Percentiles rank a stretch among this genome's conserved stretches.
These are phyloP conservation scores for Butorides virescens DNA, from an alignment of 2,113 vertebrate species.

Conservation along the genomic window DNA sequence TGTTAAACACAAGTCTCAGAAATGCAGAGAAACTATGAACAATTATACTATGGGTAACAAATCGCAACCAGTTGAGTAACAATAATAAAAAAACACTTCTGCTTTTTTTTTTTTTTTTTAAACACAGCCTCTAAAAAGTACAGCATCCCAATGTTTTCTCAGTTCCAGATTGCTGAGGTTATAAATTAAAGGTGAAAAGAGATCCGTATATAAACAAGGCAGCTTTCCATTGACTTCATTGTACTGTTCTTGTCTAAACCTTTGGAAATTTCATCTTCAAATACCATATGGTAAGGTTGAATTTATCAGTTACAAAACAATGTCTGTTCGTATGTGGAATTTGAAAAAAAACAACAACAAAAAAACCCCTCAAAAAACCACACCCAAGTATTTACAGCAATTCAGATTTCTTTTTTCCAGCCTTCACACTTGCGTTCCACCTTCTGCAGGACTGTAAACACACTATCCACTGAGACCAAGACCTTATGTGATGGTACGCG, in stretches of 20 bases:
- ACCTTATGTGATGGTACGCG: conserved; percentile 76
- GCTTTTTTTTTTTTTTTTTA: conserved; percentile 21
- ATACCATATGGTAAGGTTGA: conserved; percentile 64
- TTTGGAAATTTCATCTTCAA: conserved; percentile 68
- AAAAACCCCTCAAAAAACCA: not conserved
- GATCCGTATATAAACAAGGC: conserved; percentile 73
- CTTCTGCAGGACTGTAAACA: conserved; percentile 57
- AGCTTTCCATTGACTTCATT: conserved; percentile 67
- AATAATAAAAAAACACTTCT: conserved; percentile 46
- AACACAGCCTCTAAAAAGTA: conserved; percentile 64
- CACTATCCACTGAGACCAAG: not conserved
- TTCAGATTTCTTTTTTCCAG: conserved; percentile 21
- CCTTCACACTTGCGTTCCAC: not conserved
- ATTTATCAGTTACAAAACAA: conserved; percentile 65
- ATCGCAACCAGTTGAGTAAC: conserved; percentile 48
- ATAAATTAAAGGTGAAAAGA: conserved; percentile 74
- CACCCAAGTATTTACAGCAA: conserved; percentile 66
- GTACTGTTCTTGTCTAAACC: conserved; percentile 62
- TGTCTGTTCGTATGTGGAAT: conserved; percentile 52
- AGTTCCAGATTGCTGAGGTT: conserved; percentile 62
- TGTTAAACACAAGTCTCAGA: conserved; percentile 57
- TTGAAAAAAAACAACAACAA: not conserved
- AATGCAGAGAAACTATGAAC: conserved; percentile 62
- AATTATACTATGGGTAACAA: conserved; percentile 45
- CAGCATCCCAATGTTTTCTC: conserved; percentile 50